Evolutionary conservation across 2,113 vertebrate genomes (phyloP).

Genomic region (Paracanthobrama guichenoti): DNA sequence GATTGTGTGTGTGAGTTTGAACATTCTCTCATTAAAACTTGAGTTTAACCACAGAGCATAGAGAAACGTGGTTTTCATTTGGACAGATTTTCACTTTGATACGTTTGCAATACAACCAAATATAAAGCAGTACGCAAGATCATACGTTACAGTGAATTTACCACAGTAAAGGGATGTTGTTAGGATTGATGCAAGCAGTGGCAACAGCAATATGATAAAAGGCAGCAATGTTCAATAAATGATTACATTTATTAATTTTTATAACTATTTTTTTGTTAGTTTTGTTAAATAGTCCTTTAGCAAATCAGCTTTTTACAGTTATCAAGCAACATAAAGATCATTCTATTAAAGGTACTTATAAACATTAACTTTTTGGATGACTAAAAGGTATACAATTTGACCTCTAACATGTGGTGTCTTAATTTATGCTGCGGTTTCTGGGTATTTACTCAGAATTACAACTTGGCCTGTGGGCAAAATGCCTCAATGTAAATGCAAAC

Average conservation of each 20-base stretch:
- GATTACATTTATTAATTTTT: neutral
- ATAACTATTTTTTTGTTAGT: neutral
- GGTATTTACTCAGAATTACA: neutral
- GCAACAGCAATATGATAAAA: neutral
- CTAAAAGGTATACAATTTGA: neutral
- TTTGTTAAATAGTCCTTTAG: neutral
- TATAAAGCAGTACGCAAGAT: slow-evolving; percentile 14
- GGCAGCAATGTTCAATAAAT: slow-evolving; percentile 4
- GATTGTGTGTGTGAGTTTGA: slow-evolving; percentile 27
- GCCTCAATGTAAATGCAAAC: neutral
- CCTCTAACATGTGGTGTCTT: neutral
- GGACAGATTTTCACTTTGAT: neutral
- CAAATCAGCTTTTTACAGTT: neutral
- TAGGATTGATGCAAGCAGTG: slow-evolving; percentile 1
- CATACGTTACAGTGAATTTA: neutral
- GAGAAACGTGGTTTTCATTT: neutral
- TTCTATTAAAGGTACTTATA: neutral
- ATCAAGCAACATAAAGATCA: neutral
- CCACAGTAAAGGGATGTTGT: neutral
- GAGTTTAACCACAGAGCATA: neutral
- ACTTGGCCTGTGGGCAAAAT: neutral
- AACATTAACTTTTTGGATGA: neutral
- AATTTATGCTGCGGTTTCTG: slow-evolving; percentile 7
- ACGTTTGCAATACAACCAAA: neutral
- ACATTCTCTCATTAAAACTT: neutral